Percentiles rank a stretch among this genome's conserved stretches.
phyloP scores from a whole-genome alignment of 2,888 invertebrate genomes.

The Pyralis farinalis region DNA sequence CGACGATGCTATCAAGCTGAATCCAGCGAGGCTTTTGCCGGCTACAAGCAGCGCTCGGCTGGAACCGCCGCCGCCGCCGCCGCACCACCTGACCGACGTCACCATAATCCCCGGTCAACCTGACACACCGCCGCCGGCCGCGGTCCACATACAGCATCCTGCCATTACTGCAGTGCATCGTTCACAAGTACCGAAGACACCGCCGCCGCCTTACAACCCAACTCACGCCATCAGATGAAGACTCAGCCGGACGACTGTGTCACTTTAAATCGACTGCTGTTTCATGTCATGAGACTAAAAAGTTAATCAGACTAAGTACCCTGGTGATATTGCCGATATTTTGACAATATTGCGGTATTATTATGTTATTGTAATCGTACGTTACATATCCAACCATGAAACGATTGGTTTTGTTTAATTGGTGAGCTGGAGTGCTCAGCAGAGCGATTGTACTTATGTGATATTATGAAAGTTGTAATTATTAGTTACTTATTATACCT shows the following conservation, averaged over 20 bases:
- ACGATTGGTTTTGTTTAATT: slow-evolving; percentile 48
- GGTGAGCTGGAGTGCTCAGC: slow-evolving; percentile 46
- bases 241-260: slow-evolving; percentile 37
- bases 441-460: slow-evolving; percentile 75
- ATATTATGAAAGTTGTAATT: slow-evolving; percentile 64
- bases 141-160: slow-evolving; percentile 22
- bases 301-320: slow-evolving; percentile 31
- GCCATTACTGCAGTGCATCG: slow-evolving; percentile 54
- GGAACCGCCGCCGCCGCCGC: slow-evolving; percentile 30
- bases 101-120: slow-evolving; percentile 58
- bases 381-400: slow-evolving; percentile 62
- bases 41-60: slow-evolving; percentile 53
- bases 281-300: slow-evolving; percentile 70
- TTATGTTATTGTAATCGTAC: slow-evolving; percentile 61
- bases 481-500: slow-evolving; percentile 60
- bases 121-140: slow-evolving; percentile 25
- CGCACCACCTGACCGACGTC: slow-evolving; percentile 30
- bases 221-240: slow-evolving; percentile 76
- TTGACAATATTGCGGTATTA: slow-evolving; percentile 59
- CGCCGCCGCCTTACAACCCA: slow-evolving; percentile 74
- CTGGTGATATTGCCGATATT: slow-evolving; percentile 30
- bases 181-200: slow-evolving; percentile 68
- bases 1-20: slow-evolving; percentile 86
- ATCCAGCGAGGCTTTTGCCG: slow-evolving; percentile 79
- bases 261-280: slow-evolving; percentile 75